Base-by-base conservation (phyloP, 2,888 invertebrate genomes). In the Automeris io region DNA sequence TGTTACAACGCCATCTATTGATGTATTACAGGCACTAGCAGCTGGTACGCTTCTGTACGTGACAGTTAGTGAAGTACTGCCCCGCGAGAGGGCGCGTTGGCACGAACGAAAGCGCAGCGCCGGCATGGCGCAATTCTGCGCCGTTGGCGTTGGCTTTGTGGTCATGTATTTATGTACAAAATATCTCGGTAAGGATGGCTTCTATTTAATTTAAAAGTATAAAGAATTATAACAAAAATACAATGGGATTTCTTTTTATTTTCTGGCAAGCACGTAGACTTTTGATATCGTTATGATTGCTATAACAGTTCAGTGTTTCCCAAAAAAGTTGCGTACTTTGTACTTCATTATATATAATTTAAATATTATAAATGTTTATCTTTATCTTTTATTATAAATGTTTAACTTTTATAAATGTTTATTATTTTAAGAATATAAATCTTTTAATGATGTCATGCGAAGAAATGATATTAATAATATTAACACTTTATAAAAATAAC, bases 21-120 rank as follows among this genome's bases (percentile, higher is more conserved):
- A 37, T 3, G 4, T 9, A n/a, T 55, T 77, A 0, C 77, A 91
- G 90, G 90, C 91, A 0, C 56, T 94, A 26, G 93, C 94, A 4
- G 94, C 92, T 0, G 94, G 94, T 1, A 93, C 93, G 0, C 79
- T 94, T 0, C 77, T 94, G 2, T 94, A 94, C 70, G 93, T 94
- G 40, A 92, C 93, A 0, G 91, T 93, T 1, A 91, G 92, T 56
- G 94, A 94, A 70, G 91, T 94, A 29, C 72, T 94, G 25, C 94
- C 94, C 1, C 87, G 93, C 23, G 94, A 94, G 77, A 88, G 93
- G 46, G 91, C 92, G 33, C 87, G 90, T 45, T 93, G 93, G 92
- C 93, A 93, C 63, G 88, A 89, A 51, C 71, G 72, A 25, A 72
- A 72, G 33, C 88, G 87, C 41, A 62, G 60, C 9, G 91, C 92